phyloP scores from a whole-genome alignment of 1,140 invertebrate species.

The Magallana angulata region DNA sequence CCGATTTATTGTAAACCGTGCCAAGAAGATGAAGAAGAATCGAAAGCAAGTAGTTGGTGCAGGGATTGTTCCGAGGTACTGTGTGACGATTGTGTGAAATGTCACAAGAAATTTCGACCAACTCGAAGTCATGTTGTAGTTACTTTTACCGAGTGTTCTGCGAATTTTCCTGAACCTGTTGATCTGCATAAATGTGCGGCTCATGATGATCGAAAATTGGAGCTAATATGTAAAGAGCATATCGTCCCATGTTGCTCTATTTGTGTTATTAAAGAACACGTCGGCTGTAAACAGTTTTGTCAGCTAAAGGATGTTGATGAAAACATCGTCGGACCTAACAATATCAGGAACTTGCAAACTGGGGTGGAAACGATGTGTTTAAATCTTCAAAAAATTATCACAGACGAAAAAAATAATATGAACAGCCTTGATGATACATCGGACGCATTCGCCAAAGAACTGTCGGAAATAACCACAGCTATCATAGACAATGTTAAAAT shows the following conservation, averaged over 20 bases:
- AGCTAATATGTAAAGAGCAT: background rate
- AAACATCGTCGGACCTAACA: background rate
- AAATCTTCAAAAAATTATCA: background rate
- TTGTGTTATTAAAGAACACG: background rate
- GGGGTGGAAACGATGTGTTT: background rate
- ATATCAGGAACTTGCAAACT: background rate
- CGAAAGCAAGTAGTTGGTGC: background rate
- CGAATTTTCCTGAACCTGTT: background rate
- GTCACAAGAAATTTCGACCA: background rate
- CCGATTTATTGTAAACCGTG: background rate
- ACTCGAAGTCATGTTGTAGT: background rate
- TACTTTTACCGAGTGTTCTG: background rate
- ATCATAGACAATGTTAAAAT: background rate
- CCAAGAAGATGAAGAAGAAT: background rate
- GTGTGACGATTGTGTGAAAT: background rate
- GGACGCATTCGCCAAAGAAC: background rate
- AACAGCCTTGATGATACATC: background rate
- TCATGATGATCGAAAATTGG: background rate
- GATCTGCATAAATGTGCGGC: background rate
- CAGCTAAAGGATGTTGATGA: background rate
- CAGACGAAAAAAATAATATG: background rate
- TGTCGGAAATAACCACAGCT: background rate
- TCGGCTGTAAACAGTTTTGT: background rate
- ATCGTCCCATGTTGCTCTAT: background rate
- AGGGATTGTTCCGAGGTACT: background rate